Conservation (phyloP, 2,113 vertebrate species). For the Eudyptes chrysolophus region DNA sequence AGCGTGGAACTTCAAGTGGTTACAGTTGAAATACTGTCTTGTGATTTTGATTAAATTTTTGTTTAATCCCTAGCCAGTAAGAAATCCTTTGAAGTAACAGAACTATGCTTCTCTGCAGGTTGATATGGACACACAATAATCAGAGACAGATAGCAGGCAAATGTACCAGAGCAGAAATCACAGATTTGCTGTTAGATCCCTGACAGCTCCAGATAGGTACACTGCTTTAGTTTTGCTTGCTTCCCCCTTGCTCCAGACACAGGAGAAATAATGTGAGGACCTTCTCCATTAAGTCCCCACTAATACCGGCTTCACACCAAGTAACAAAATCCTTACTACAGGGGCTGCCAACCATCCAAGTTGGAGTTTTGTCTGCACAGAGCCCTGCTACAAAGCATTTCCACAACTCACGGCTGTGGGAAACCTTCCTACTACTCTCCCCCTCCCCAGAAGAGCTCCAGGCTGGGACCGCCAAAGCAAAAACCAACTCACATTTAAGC, state of each 20-base stretch:
- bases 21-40: not conserved
- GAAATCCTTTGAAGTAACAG: not conserved
- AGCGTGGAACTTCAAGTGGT: not conserved
- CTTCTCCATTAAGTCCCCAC: not conserved
- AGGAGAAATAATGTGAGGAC: not conserved
- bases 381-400: not conserved
- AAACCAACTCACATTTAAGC: not conserved
- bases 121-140: not conserved
- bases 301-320: not conserved
- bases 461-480: not conserved
- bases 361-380: not conserved
- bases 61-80: not conserved
- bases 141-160: not conserved
- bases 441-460: not conserved
- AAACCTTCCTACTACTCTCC: not conserved
- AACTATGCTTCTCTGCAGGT: not conserved
- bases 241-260: not conserved
- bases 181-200: not conserved
- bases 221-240: not conserved
- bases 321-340: not conserved
- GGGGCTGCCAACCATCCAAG: not conserved
- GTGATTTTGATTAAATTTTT: not conserved
- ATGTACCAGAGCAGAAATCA: not conserved
- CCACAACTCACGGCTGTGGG: not conserved
- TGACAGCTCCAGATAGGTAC: not conserved